These are phyloP conservation scores for Glaucidium brasilianum DNA, from an alignment of 2,113 vertebrate species.

Conservation along the genomic window DNA sequence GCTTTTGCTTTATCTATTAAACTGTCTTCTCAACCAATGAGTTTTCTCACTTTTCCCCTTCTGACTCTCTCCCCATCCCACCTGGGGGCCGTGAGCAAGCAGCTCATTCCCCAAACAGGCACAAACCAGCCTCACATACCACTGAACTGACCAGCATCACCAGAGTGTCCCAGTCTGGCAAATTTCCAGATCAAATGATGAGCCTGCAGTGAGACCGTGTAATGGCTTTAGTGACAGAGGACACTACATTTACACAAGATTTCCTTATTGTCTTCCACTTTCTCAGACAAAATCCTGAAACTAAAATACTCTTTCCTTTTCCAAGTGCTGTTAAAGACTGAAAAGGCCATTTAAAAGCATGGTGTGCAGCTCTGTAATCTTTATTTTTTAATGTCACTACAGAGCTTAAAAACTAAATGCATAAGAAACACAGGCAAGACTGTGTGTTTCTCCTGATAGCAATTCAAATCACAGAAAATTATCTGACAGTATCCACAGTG, in stretches of 20 bases:
- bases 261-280: neutral
- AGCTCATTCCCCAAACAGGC: neutral
- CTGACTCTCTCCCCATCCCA: neutral
- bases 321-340: neutral
- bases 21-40: neutral
- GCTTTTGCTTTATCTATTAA: neutral
- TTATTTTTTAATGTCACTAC: neutral
- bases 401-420: neutral
- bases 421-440: neutral
- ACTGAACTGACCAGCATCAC: neutral
- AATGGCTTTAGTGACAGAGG: neutral
- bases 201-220: neutral
- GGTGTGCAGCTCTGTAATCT: neutral
- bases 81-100: accelerated
- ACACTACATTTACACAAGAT: neutral
- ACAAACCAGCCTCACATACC: neutral
- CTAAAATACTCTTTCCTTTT: neutral
- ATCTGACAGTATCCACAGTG: neutral
- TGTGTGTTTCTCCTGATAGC: neutral
- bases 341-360: neutral
- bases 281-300: neutral
- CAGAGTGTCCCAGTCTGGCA: neutral
- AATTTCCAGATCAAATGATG: neutral
- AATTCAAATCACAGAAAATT: neutral
- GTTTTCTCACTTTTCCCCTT: neutral